Base-by-base conservation (phyloP, 2,113 vertebrate genomes). In the Collichthys lucidus region DNA sequence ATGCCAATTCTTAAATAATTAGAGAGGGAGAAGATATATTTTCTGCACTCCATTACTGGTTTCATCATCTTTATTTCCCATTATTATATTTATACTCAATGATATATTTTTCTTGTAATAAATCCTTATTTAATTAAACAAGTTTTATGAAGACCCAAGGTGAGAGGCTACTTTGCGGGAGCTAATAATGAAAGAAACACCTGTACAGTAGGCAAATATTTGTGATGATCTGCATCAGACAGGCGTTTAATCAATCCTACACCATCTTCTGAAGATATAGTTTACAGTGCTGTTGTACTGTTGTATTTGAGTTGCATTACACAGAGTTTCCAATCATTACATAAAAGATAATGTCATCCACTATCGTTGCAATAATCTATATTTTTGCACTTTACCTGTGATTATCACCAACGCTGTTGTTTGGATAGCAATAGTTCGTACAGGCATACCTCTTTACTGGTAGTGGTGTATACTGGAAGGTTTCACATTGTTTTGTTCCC, bases 401-500 rank as follows among this genome's bases (percentile, higher is more conserved):
- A 35, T 35, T 35, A 35, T 5, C 35, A 35, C 35, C 35, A 35
- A 35, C 35, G 35, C 35, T 35, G 35, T 35, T 40, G 8, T 40
- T 40, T 40, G 35, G 31, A 62, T 4, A 42, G 31, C 47, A 53
- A 19, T 24, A 42, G n/a, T 40, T 40, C 35, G 20, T 19, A 62
- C 29, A 42, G 56, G 19, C 47, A 11, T 17, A 52, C 10, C 31
- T 53, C 15, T 35, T 44, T 14, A 64, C 49, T 29, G 29, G 3
- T 44, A 26, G 24, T 11, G 17, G 22, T 16, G 11, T n/a, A 31
- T 4, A 55, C 35, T 65, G 35, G 7, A 55, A n/a, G 17, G 16
- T n/a, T 64, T 81, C 31, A 74, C 55, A 46, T 52, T 11, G 46
- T 63, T 70, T 64, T 26, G 35, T 40, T 40, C 20, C 35, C 42